Conservation (phyloP, 2,113 vertebrate species). For the Syngnathoides biaculeatus region DNA sequence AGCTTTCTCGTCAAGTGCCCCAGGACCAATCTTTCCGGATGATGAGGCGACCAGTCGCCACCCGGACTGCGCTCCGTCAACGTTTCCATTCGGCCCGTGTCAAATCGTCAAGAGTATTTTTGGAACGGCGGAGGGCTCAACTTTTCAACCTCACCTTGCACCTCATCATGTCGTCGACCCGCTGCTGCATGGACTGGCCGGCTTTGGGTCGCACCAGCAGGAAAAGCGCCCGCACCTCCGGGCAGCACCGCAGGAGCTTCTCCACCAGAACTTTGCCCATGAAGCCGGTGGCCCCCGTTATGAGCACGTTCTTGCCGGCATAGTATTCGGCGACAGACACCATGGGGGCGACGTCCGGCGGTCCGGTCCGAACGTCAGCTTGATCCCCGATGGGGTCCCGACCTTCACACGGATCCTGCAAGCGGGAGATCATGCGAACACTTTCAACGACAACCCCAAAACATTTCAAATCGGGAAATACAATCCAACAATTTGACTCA, state of each 20-base stretch:
- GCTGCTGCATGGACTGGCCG: constrained; percentile 84
- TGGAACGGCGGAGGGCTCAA: background rate
- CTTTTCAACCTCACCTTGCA: constrained; percentile 79
- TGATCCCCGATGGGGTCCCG: constrained; percentile 30
- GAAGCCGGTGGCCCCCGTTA: constrained; percentile 93
- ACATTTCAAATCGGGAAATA: background rate
- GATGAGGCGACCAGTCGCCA: background rate
- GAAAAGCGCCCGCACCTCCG: constrained; percentile 82
- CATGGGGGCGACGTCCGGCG: constrained; percentile 60
- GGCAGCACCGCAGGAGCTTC: constrained; percentile 88
- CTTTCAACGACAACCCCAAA: background rate
- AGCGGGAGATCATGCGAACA: background rate
- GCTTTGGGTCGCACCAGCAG: constrained; percentile 89
- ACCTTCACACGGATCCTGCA: constrained; percentile 62
- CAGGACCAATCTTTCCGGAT: background rate
- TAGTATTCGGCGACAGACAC: constrained; percentile 84
- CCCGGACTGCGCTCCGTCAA: background rate
- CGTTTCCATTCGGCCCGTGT: background rate
- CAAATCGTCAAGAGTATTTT: background rate
- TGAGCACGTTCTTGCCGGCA: constrained; percentile 82
- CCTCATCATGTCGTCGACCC: constrained; percentile 85
- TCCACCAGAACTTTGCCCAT: constrained; percentile 95
- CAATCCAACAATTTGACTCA: background rate
- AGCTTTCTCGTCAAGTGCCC: background rate
- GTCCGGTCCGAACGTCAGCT: constrained; percentile 16